A percentile compares a stretch with the other conserved stretches of the same genome.
phyloP scores from a whole-genome alignment of 1,140 invertebrate genomes.

The Drosophila funebris region DNA sequence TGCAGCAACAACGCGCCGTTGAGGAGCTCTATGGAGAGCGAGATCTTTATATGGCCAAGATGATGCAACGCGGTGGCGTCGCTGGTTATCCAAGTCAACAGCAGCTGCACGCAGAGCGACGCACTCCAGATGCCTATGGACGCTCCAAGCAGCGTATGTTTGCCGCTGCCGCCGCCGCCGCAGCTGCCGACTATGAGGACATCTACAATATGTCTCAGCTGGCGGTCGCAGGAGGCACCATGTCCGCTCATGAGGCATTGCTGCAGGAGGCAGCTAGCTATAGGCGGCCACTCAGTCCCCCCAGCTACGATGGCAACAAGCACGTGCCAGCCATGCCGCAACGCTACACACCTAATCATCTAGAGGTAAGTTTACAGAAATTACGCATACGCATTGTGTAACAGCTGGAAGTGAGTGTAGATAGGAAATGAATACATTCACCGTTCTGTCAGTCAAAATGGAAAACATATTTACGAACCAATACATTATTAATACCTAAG shows the following conservation, averaged over 20 bases:
- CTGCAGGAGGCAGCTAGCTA: slow-evolving; percentile 82
- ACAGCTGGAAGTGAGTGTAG: not conserved
- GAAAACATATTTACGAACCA: not conserved
- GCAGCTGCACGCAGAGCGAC: slow-evolving; percentile 85
- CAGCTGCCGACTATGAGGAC: slow-evolving; percentile 90
- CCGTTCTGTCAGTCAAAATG: too few species aligned
- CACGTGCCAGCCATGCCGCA: slow-evolving; percentile 77
- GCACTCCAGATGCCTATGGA: slow-evolving; percentile 92
- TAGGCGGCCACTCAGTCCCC: slow-evolving; percentile 82
- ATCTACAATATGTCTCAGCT: slow-evolving; percentile 86
- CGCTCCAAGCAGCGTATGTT: slow-evolving; percentile 86
- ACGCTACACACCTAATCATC: slow-evolving; percentile 80
- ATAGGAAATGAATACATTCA: too few species aligned
- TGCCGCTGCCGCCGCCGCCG: slow-evolving; percentile 59
- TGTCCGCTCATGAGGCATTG: slow-evolving; percentile 69
- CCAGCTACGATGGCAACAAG: slow-evolving; percentile 82
- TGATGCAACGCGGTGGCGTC: slow-evolving; percentile 61
- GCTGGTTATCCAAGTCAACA: slow-evolving; percentile 59
- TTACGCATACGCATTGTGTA: not conserved
- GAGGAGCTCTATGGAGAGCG: slow-evolving; percentile 80
- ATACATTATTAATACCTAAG: not conserved
- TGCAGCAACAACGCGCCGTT: slow-evolving; percentile 70
- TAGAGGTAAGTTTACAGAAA: slow-evolving; percentile 73
- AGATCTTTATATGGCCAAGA: slow-evolving; percentile 80
- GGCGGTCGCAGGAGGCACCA: slow-evolving; percentile 32